Base-by-base conservation (phyloP, 2,113 vertebrate genomes). In the Cryptotis parvus region DNA sequence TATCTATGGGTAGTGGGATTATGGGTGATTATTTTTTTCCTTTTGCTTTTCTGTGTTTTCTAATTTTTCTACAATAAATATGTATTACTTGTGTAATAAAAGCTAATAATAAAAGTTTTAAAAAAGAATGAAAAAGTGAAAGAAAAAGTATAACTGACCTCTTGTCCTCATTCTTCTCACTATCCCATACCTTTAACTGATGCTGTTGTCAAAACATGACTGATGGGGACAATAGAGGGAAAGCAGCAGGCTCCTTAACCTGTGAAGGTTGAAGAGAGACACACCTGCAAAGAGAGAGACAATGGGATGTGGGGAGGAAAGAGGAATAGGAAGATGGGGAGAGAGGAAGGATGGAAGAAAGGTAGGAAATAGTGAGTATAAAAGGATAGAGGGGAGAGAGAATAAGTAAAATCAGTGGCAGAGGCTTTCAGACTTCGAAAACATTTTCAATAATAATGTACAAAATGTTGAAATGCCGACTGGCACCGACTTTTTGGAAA, bases 61-160 rank as follows among this genome's bases (percentile, higher is more conserved):
- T 96, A 96, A 96, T 96, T 96, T 96, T 96, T 96, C 95, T 96
- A 96, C 96, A 95, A 95, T 94, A 82, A 96, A 92, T 58, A 95
- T 96, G 96, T 96, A 96, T 93, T 95, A 95, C 95, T 96, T 96
- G 96, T 96, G 96, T 96, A 96, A 96, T 96, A 95, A 96, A 96
- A 94, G 93, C 93, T 88, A 95, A 93, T 95, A 96, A 95, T 96
- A 95, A 96, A 96, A 90, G 79, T 95, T 96, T 90, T 92, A 93
- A 96, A 82, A 94, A 94, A 94, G 27, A 89, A 93, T 39, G 4
- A 73, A 87, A 73, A 87, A 33, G 11, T 91, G 66, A 83, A 91
- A 35, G 16, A 52, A 18, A 74, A 26, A 61, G 24, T 58, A 22
- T 87, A 49, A 68, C 9, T 43, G 29, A 16, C 22, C 22, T 5